phyloP scores from a whole-genome alignment of 1,140 invertebrate species.

The Drosophila tropicalis region DNA sequence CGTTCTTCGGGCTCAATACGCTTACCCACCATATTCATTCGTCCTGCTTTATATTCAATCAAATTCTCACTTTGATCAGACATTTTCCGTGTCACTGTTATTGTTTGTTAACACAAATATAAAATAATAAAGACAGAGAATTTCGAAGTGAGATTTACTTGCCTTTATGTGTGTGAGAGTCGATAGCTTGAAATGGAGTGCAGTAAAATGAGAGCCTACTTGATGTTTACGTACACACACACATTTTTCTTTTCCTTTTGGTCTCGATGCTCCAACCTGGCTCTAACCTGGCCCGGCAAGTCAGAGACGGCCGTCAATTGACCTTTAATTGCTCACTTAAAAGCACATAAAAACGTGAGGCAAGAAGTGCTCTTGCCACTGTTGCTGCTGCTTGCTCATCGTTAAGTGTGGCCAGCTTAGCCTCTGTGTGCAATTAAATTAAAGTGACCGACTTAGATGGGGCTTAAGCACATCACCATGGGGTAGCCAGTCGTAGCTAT shows the following conservation, averaged over 20 bases:
- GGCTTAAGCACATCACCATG: constrained; percentile 34
- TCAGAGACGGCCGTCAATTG: constrained; percentile 56
- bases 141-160: background rate
- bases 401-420: constrained; percentile 53
- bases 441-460: constrained; percentile 60
- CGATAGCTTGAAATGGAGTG: background rate
- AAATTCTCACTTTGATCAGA: constrained; percentile 79
- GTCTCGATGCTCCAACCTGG: background rate
- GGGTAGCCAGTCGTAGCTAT: background rate
- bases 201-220: constrained; percentile 6
- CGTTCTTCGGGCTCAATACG: constrained; percentile 97
- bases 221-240: constrained; percentile 11
- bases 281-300: constrained; percentile 4
- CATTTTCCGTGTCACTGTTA: no score
- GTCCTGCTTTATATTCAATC: constrained; percentile 97
- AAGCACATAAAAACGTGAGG: constrained; percentile 76
- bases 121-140: constrained; percentile 1
- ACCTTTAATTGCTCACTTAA: constrained; percentile 80
- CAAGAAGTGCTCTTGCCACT: constrained; percentile 10
- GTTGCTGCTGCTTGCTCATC: constrained; percentile 1
- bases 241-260: background rate
- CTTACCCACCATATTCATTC: constrained; percentile 96
- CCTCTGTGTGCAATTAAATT: constrained; percentile 55
- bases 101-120: background rate
- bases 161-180: constrained; percentile 1